Percentiles rank a stretch among this genome's conserved stretches.
These are phyloP conservation scores for Slavum lentiscoides DNA, from an alignment of 2,888 invertebrate species.

Conservation along the genomic window DNA sequence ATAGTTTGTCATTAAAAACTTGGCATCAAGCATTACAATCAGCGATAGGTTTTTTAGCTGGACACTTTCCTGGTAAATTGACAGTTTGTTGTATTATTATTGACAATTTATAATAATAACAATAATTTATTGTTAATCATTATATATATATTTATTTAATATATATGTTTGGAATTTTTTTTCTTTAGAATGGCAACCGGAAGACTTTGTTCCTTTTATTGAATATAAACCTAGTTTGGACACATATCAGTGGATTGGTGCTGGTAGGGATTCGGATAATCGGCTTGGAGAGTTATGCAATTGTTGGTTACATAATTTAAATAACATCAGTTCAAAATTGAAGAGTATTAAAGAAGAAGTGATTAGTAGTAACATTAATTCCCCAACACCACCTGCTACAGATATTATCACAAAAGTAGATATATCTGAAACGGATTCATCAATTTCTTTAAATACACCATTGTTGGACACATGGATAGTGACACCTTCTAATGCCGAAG, in stretches of 20 bases:
- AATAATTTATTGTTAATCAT: not conserved
- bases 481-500: slow-evolving; percentile 74
- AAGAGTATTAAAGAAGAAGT: slow-evolving; percentile 30
- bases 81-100: not conserved
- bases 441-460: slow-evolving; percentile 62
- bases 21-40: slow-evolving; percentile 77
- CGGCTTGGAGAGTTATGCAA: slow-evolving; percentile 52
- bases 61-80: slow-evolving; percentile 70
- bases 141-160: not conserved
- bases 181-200: slow-evolving; percentile 67
- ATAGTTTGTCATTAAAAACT: slow-evolving; percentile 63
- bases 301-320: slow-evolving; percentile 54
- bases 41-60: slow-evolving; percentile 81
- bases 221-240: slow-evolving; percentile 76
- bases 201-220: slow-evolving; percentile 86
- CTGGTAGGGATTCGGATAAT: slow-evolving; percentile 83
- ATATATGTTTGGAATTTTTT: slow-evolving; percentile 6
- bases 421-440: slow-evolving; percentile 38
- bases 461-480: slow-evolving; percentile 84
- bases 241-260: slow-evolving; percentile 89
- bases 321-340: slow-evolving; percentile 44
- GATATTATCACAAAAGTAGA: slow-evolving; percentile 31
- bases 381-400: slow-evolving; percentile 9
- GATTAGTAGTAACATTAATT: not conserved
- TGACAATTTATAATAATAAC: no score